phyloP scores from a whole-genome alignment of 92 coral and sea anemone genomes.

The Epizoanthus ramosus region DNA sequence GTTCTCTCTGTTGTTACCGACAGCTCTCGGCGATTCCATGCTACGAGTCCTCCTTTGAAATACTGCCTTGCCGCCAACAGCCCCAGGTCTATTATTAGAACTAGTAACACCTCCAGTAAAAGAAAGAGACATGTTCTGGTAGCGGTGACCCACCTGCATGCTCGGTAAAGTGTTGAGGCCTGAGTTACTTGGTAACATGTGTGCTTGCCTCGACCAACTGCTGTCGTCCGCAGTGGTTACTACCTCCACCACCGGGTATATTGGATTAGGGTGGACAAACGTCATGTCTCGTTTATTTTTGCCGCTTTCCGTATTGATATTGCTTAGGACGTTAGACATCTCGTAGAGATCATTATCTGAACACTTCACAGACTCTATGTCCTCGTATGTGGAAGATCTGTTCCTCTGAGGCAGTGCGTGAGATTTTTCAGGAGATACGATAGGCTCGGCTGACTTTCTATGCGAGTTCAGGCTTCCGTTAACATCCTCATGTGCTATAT shows the following conservation, averaged over 20 bases:
- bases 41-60: not conserved
- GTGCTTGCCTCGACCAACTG: too few species aligned
- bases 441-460: not conserved
- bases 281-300: too few species aligned
- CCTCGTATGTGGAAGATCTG: conserved; percentile 3
- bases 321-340: not conserved
- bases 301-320: not conserved
- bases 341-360: conserved; percentile 17
- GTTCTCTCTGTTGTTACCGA: not conserved
- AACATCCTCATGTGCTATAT: conserved; percentile 1
- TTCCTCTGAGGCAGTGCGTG: not conserved
- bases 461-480: not conserved
- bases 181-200: not conserved
- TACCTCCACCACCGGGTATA: not conserved
- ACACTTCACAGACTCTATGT: not conserved
- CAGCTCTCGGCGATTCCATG: not conserved
- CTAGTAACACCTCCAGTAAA: not conserved
- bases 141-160: not conserved
- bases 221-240: not conserved
- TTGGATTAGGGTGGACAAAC: not conserved
- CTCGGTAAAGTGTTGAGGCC: not conserved
- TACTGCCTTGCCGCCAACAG: not conserved
- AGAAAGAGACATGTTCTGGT: not conserved
- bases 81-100: too few species aligned
- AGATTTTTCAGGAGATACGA: not conserved